Percentiles rank a stretch among this genome's conserved stretches.
Evolutionary conservation across 2,797 vertebrate species (phyloP).

Genomic region (Poeciliopsis gracilis): DNA sequence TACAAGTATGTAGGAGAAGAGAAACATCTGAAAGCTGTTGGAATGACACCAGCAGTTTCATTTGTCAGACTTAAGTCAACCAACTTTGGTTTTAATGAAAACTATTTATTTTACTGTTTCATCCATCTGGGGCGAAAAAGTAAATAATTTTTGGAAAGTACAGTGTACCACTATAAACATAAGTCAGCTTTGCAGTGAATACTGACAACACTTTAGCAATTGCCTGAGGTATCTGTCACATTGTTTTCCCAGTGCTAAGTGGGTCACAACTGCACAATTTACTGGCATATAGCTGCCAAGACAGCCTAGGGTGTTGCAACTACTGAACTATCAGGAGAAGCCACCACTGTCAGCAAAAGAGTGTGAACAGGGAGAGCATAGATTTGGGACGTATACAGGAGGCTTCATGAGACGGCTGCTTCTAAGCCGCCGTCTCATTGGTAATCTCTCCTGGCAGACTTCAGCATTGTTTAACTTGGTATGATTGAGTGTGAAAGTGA

Average conservation of each 20-base stretch:
- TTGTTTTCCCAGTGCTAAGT: slow-evolving; percentile 31
- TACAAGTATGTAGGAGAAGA: no score
- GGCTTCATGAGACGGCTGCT: slow-evolving; percentile 40
- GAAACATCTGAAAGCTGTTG: no score
- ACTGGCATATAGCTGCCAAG: slow-evolving; percentile 33
- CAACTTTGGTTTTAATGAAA: background rate
- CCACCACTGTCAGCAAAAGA: slow-evolving; percentile 34
- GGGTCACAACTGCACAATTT: slow-evolving; percentile 30
- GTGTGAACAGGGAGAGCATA: slow-evolving; percentile 29
- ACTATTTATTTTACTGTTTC: background rate
- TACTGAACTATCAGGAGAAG: slow-evolving; percentile 38
- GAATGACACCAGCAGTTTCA: no score
- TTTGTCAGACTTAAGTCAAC: background rate
- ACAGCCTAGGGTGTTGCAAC: slow-evolving; percentile 31
- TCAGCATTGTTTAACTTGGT: slow-evolving; percentile 57
- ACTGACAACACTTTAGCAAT: slow-evolving; percentile 1
- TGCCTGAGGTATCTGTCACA: slow-evolving; percentile 5
- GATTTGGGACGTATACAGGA: slow-evolving; percentile 46
- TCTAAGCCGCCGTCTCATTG: slow-evolving; percentile 39
- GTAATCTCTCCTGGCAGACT: slow-evolving; percentile 57
- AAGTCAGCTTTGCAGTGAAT: background rate
- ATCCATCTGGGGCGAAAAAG: background rate
- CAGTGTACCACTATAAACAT: background rate
- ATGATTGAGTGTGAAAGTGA: slow-evolving; percentile 37
- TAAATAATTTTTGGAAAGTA: background rate